Percentiles rank a stretch among this genome's conserved stretches.
Conservation (phyloP, 2,888 invertebrate species). For the Chaetogeoica ovagalla region DNA sequence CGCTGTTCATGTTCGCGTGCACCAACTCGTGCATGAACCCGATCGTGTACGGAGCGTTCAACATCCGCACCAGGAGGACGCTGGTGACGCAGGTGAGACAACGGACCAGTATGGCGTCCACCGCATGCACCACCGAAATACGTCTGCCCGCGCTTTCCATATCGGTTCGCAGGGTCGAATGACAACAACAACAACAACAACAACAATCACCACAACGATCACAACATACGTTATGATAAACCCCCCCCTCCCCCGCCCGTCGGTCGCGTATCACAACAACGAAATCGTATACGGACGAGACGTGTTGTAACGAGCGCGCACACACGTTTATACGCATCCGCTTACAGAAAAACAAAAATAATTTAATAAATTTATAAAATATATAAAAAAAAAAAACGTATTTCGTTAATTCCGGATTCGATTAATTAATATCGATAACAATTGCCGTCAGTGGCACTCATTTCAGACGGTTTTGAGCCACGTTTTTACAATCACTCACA, state of each 20-base stretch:
- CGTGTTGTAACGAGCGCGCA: neutral
- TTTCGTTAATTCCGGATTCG: no score
- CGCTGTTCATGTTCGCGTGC: conserved; percentile 89
- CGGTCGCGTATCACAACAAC: no score
- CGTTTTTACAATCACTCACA: no score
- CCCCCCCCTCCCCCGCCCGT: no score
- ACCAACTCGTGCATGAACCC: conserved; percentile 97
- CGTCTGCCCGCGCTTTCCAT: conserved; percentile 54
- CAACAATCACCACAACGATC: neutral
- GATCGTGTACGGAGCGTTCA: conserved; percentile 89
- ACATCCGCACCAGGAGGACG: conserved; percentile 65
- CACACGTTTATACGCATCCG: no score
- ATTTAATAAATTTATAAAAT: no score
- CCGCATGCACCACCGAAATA: conserved; percentile 56
- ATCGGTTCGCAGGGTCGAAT: conserved; percentile 55
- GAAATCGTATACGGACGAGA: neutral
- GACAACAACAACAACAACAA: conserved; percentile 30
- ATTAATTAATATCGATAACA: no score
- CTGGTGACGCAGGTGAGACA: conserved; percentile 58
- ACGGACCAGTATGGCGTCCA: conserved; percentile 54
- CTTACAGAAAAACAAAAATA: no score
- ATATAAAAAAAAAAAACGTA: no score
- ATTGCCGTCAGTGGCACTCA: no score
- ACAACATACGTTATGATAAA: neutral
- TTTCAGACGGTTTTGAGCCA: no score